A percentile compares a stretch with the other conserved stretches of the same genome.
These are phyloP conservation scores for Stenodera caucasica DNA, from an alignment of 2,888 invertebrate species.

Conservation along the genomic window DNA sequence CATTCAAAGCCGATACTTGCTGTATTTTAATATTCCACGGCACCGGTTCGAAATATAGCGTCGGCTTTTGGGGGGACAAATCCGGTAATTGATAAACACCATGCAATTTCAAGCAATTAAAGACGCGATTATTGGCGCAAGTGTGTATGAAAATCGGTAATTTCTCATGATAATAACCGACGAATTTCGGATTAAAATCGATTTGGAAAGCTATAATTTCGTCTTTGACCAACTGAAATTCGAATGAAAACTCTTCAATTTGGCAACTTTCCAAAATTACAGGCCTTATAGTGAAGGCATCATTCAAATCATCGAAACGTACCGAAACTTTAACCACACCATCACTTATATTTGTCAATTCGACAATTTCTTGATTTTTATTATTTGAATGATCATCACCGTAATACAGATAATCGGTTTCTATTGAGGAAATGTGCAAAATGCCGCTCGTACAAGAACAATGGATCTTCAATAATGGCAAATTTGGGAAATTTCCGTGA, in stretches of 20 bases:
- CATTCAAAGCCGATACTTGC: constrained; percentile 34
- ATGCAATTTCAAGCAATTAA: constrained; percentile 48
- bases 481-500: background rate
- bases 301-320: constrained; percentile 39
- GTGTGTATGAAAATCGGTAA: constrained; percentile 49
- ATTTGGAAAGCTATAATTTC: constrained; percentile 40
- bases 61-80: constrained; percentile 40
- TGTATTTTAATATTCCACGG: constrained; percentile 40
- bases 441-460: constrained; percentile 10
- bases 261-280: background rate
- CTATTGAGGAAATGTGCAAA: constrained; percentile 24
- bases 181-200: constrained; percentile 40
- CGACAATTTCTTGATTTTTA: background rate
- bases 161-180: constrained; percentile 40
- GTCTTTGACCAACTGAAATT: constrained; percentile 32
- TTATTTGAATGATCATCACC: constrained; percentile 13
- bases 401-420: constrained; percentile 19
- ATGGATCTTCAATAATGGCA: constrained; percentile 8
- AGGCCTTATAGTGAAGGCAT: constrained; percentile 42
- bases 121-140: constrained; percentile 42
- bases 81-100: constrained; percentile 41
- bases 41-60: constrained; percentile 49
- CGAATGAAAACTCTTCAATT: constrained; percentile 10
- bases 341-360: constrained; percentile 15
- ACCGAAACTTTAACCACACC: constrained; percentile 39